Conservation (phyloP, 1,140 invertebrate genomes). For the Whitmania pigra region DNA sequence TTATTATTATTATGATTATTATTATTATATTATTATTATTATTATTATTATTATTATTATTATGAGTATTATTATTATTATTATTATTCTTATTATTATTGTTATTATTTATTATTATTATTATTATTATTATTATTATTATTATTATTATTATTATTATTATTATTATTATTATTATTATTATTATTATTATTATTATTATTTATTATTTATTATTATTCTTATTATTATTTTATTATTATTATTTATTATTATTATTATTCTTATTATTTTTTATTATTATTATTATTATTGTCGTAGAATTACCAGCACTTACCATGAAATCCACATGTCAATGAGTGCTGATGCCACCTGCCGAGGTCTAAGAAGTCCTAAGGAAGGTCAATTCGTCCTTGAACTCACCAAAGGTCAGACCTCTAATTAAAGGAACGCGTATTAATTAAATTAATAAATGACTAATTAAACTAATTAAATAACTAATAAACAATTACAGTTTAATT, state of each 20-base stretch:
- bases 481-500: background rate
- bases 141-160: background rate
- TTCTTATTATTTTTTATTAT: background rate
- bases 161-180: background rate
- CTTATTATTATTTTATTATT: background rate
- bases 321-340: constrained; percentile 20
- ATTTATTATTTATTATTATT: background rate
- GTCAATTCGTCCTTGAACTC: constrained; percentile 19
- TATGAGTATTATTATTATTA: background rate
- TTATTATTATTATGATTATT: background rate
- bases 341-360: constrained; percentile 24
- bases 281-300: background rate
- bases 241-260: background rate
- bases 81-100: background rate
- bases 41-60: background rate
- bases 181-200: background rate
- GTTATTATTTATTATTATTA: background rate
- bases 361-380: constrained; percentile 21
- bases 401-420: constrained; percentile 19
- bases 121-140: background rate
- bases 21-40: background rate
- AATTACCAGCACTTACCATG: background rate
- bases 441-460: background rate
- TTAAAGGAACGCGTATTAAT: too few species aligned
- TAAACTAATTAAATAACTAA: too few species aligned